Evolutionary conservation across 2,797 vertebrate species (phyloP).

Genomic region (Dipus sagitta): DNA sequence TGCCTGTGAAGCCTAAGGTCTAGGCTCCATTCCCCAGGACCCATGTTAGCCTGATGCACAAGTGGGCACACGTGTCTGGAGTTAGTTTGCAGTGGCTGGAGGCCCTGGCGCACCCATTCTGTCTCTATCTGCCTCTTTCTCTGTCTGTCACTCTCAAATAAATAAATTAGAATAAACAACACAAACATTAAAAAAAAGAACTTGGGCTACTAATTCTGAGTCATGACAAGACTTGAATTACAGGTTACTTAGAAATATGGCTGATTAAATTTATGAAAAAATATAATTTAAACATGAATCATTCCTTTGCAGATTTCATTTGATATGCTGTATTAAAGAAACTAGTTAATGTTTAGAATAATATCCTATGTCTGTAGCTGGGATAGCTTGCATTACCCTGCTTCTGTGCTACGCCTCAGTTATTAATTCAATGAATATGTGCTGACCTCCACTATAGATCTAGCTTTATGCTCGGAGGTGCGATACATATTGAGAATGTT

Average conservation of each 20-base stretch:
- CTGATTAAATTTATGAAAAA: constrained; percentile 79
- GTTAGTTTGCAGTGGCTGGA: no score
- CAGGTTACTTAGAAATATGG: constrained; percentile 75
- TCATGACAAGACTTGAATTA: constrained; percentile 69
- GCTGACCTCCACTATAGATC: not conserved
- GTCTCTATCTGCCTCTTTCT: no score
- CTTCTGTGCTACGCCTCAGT: not conserved
- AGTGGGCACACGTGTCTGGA: no score
- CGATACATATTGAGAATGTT: not conserved
- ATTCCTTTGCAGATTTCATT: constrained; percentile 67
- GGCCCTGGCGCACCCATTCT: no score
- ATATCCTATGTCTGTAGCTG: not conserved
- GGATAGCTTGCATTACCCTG: not conserved
- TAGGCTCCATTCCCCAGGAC: no score
- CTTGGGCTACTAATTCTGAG: constrained; percentile 82
- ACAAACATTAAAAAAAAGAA: constrained; percentile 50
- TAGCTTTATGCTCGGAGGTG: not conserved
- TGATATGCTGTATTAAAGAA: constrained; percentile 32
- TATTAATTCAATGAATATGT: not conserved
- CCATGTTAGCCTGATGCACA: no score
- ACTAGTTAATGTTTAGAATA: constrained; percentile 55
- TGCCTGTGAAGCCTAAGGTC: no score
- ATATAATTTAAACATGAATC: constrained; percentile 74
- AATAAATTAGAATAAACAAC: no score
- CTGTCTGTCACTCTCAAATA: no score